Evolutionary conservation across 2,113 vertebrate genomes (phyloP).

Genomic region (Elgaria multicarinata): DNA sequence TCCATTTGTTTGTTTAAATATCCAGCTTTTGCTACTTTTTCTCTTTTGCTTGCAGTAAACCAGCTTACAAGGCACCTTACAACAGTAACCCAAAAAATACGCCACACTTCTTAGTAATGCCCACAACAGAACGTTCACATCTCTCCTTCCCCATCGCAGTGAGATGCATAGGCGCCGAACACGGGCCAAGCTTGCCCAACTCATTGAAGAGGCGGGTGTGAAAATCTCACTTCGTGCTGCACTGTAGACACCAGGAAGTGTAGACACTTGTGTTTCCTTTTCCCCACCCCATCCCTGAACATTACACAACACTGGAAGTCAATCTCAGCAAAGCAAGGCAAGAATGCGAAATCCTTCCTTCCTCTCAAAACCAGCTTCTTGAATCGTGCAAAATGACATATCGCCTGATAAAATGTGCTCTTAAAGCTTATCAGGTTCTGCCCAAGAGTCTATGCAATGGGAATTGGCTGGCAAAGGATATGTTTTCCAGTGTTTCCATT

Average conservation of each 20-base stretch:
- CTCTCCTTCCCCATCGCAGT: background rate
- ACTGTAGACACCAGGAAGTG: background rate
- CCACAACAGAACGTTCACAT: background rate
- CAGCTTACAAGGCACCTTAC: no score
- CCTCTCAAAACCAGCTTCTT: background rate
- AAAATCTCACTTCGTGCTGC: background rate
- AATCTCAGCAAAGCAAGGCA: background rate
- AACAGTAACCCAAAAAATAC: background rate
- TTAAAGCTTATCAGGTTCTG: background rate
- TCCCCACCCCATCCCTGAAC: no score
- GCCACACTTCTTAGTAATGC: background rate
- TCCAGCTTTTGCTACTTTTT: no score
- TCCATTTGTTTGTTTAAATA: background rate
- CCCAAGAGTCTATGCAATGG: background rate
- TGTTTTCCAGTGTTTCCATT: background rate
- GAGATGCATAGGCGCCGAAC: background rate
- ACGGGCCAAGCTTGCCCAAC: background rate
- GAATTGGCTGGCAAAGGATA: background rate
- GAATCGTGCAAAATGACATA: background rate
- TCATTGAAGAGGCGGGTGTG: no score
- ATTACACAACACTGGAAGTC: background rate
- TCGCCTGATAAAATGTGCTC: background rate
- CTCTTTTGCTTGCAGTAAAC: background rate
- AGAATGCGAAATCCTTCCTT: background rate
- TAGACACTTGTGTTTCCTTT: no score